Evolutionary conservation across 2,888 invertebrate species (phyloP).

Genomic region (Noctua janthe): DNA sequence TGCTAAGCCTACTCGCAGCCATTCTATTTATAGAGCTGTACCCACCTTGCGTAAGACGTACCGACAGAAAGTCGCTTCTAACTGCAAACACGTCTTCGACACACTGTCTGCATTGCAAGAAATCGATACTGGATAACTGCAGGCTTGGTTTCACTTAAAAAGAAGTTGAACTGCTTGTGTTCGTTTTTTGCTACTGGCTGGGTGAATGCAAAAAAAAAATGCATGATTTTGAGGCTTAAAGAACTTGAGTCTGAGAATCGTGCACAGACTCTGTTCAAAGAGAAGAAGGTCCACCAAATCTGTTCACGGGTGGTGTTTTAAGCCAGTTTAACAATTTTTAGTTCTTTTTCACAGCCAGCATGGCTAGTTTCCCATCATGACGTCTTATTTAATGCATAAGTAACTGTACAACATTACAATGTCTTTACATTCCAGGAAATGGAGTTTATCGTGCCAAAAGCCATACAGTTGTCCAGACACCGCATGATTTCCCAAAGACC

Average conservation of each 20-base stretch:
- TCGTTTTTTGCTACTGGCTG: neutral
- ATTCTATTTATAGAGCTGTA: slow-evolving; percentile 58
- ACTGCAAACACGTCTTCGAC: slow-evolving; percentile 61
- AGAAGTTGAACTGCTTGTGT: neutral
- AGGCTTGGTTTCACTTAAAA: slow-evolving; percentile 50
- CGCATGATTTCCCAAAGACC: slow-evolving; percentile 14
- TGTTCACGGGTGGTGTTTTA: neutral
- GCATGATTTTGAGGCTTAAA: neutral
- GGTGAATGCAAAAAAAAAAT: neutral
- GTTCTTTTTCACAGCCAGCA: neutral
- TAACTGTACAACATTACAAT: neutral
- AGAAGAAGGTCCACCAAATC: neutral
- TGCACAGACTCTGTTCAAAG: neutral
- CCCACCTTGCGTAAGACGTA: slow-evolving; percentile 60
- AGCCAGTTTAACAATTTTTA: neutral
- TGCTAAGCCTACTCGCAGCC: slow-evolving; percentile 29
- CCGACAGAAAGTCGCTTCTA: slow-evolving; percentile 61
- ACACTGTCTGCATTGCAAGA: slow-evolving; percentile 63
- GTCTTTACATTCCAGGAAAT: slow-evolving; percentile 15
- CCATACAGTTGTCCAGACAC: slow-evolving; percentile 2
- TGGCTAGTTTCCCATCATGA: too few relatives aligned
- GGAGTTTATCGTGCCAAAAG: slow-evolving; percentile 8
- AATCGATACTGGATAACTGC: slow-evolving; percentile 51
- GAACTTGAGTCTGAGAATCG: neutral
- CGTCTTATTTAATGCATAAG: neutral